These are phyloP conservation scores for Scleropages formosus DNA, from an alignment of 2,797 vertebrate genomes.

Conservation along the genomic window DNA sequence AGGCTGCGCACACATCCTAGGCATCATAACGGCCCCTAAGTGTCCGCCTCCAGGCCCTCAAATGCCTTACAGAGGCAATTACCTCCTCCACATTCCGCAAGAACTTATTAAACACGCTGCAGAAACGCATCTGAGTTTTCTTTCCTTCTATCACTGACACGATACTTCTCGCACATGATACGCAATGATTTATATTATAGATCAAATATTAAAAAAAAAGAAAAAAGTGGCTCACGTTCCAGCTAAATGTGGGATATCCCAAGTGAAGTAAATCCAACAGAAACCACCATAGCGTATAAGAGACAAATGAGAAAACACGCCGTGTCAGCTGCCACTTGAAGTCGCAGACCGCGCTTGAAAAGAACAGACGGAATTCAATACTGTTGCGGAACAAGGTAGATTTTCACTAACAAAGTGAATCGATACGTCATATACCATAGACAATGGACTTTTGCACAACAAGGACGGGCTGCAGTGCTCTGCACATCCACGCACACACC, in stretches of 20 bases:
- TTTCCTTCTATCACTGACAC: slow-evolving; percentile 22
- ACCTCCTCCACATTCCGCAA: slow-evolving; percentile 8
- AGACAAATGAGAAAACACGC: too few species aligned
- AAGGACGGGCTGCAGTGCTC: slow-evolving; percentile 58
- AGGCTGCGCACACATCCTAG: not conserved
- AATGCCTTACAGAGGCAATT: slow-evolving; percentile 34
- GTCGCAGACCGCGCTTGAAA: too few species aligned
- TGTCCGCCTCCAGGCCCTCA: slow-evolving; percentile 18
- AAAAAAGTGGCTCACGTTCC: too few species aligned
- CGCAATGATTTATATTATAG: too few species aligned
- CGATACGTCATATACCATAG: not conserved
- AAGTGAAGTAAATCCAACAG: too few species aligned
- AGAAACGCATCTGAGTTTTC: slow-evolving; percentile 6
- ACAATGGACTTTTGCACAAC: slow-evolving; percentile 43
- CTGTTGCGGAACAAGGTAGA: too few species aligned
- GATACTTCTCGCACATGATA: too few species aligned
- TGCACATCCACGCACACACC: slow-evolving; percentile 27
- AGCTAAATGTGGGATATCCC: too few species aligned
- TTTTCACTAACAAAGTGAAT: not conserved
- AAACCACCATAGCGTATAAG: too few species aligned
- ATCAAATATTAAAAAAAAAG: too few species aligned
- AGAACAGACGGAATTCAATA: too few species aligned
- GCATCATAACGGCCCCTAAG: not conserved
- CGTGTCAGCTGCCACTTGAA: too few species aligned
- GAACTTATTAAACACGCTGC: slow-evolving; percentile 16